Percentiles rank a stretch among this genome's conserved stretches.
Conservation (phyloP, 2,113 vertebrate genomes). For the Eudyptes chrysolophus region DNA sequence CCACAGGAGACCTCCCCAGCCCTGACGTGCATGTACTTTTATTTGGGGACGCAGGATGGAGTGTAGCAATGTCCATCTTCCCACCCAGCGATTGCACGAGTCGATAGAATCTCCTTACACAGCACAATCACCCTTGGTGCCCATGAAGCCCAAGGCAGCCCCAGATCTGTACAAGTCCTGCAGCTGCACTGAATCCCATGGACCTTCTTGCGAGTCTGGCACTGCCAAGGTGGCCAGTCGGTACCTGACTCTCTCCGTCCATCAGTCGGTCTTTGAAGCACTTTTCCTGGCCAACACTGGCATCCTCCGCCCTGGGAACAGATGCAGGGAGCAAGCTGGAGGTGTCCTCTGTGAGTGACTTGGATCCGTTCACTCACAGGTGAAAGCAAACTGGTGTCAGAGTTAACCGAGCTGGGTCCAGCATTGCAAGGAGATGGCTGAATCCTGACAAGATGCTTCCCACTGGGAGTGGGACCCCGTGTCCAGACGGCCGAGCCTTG, state of each 20-base stretch:
- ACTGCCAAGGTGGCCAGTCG: accelerated
- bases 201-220: background rate
- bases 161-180: background rate
- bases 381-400: background rate
- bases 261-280: background rate
- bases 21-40: background rate
- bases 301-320: background rate
- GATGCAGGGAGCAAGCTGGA: background rate
- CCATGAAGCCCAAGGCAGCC: background rate
- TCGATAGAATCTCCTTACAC: too few relatives aligned
- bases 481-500: accelerated
- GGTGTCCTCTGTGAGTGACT: background rate
- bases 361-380: accelerated
- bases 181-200: accelerated
- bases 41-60: background rate
- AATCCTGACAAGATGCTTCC: background rate
- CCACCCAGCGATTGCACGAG: accelerated
- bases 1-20: background rate
- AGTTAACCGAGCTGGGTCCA: accelerated
- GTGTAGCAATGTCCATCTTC: background rate
- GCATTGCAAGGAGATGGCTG: background rate
- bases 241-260: background rate
- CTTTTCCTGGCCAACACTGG: background rate
- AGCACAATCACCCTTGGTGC: background rate
- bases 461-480: accelerated